These are phyloP conservation scores for Agrochola lychnidis DNA, from an alignment of 2,888 invertebrate species.

Conservation along the genomic window DNA sequence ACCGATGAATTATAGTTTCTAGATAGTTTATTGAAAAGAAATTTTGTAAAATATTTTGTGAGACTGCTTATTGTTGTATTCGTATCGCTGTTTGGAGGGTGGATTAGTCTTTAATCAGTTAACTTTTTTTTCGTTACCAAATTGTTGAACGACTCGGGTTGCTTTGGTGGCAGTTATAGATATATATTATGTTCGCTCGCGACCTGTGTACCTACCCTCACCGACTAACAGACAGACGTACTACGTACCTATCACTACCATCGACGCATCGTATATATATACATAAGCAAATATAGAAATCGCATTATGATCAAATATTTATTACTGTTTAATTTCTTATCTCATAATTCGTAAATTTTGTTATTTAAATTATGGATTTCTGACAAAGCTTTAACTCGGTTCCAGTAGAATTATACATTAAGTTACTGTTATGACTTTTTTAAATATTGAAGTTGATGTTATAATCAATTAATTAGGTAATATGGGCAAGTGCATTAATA, in stretches of 20 bases:
- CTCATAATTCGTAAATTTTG: slow-evolving; percentile 89
- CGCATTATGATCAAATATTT: slow-evolving; percentile 90
- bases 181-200: slow-evolving; percentile 77
- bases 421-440: slow-evolving; percentile 90
- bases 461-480: slow-evolving; percentile 90
- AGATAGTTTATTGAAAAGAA: slow-evolving; percentile 88
- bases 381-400: slow-evolving; percentile 91
- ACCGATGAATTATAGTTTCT: slow-evolving; percentile 88
- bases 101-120: slow-evolving; percentile 87
- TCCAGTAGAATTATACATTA: slow-evolving; percentile 90
- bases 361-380: slow-evolving; percentile 90
- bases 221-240: slow-evolving; percentile 55
- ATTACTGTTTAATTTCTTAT: slow-evolving; percentile 89
- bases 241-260: slow-evolving; percentile 75
- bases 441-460: slow-evolving; percentile 90
- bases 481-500: slow-evolving; percentile 90
- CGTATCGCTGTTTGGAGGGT: slow-evolving; percentile 87
- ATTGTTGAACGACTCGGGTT: slow-evolving; percentile 88
- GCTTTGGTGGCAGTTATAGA: slow-evolving; percentile 86
- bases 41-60: slow-evolving; percentile 90
- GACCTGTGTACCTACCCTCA: slow-evolving; percentile 58
- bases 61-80: slow-evolving; percentile 91
- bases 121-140: slow-evolving; percentile 90
- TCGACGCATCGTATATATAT: slow-evolving; percentile 80
- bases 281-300: slow-evolving; percentile 81